These are phyloP conservation scores for Craseonycteris thonglongyai DNA, from an alignment of 2,113 vertebrate species.

Conservation along the genomic window DNA sequence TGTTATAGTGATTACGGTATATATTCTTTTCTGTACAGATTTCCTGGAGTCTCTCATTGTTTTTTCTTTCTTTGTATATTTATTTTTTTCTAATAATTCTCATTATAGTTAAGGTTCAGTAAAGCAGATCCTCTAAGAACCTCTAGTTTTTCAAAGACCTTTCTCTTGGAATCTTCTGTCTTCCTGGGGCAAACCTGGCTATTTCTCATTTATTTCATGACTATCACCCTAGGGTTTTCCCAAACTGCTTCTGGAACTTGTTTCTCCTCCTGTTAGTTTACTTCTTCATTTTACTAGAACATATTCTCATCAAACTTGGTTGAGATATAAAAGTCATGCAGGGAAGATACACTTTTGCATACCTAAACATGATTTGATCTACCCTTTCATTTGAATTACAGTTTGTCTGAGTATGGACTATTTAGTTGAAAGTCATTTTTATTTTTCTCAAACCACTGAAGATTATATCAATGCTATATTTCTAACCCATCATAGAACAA, in stretches of 20 bases:
- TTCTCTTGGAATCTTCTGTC: not conserved
- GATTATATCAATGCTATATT: not conserved
- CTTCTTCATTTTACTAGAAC: not conserved
- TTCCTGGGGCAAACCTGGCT: not conserved
- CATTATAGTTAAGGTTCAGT: not conserved
- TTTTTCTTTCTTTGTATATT: not conserved
- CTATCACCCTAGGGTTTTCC: not conserved
- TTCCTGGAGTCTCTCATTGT: not conserved
- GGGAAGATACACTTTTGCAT: not conserved
- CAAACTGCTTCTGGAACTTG: not conserved
- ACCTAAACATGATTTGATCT: not conserved
- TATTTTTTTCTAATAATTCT: not conserved
- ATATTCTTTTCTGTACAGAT: not conserved
- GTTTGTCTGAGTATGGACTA: not conserved
- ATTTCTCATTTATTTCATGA: not conserved
- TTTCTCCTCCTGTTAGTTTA: not conserved
- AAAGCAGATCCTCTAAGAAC: not conserved
- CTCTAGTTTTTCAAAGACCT: not conserved
- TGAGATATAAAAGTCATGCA: not conserved
- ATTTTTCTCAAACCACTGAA: not conserved
- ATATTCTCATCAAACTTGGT: not conserved
- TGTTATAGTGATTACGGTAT: not conserved
- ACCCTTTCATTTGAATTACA: not conserved
- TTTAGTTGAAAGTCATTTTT: not conserved
- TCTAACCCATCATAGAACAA: not conserved